Conservation (phyloP, 2,888 invertebrate genomes). For the Ichneumoninae sp. region DNA sequence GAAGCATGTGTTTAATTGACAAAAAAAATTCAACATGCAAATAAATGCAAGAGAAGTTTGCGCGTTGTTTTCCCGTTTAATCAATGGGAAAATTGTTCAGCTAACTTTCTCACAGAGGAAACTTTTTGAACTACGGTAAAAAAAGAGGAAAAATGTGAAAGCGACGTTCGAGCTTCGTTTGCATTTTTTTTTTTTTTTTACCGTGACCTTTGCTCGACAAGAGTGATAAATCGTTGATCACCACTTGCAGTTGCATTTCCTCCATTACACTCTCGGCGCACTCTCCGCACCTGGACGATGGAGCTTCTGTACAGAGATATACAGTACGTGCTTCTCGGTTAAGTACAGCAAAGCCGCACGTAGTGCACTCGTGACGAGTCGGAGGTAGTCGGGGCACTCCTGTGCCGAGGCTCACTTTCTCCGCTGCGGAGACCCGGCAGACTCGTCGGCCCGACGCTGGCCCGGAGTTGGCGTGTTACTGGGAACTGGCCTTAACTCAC, state of each 20-base stretch:
- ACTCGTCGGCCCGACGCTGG: slow-evolving; percentile 38
- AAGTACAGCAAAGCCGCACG: slow-evolving; percentile 48
- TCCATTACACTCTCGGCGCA: slow-evolving; percentile 46
- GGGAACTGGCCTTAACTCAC: slow-evolving; percentile 62
- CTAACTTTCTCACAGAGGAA: neutral
- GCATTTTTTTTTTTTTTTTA: neutral
- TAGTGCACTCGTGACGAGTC: slow-evolving; percentile 51
- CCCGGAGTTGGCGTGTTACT: slow-evolving; percentile 63
- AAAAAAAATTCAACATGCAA: neutral
- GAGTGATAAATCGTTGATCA: slow-evolving; percentile 36
- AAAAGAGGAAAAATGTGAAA: neutral
- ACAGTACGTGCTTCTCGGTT: slow-evolving; percentile 14
- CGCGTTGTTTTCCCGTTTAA: neutral
- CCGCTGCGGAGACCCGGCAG: slow-evolving; percentile 9
- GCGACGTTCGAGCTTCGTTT: neutral
- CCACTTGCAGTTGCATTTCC: slow-evolving; percentile 47
- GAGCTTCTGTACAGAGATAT: slow-evolving; percentile 16
- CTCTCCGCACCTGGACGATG: slow-evolving; percentile 4
- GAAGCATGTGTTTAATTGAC: neutral
- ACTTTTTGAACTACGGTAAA: neutral
- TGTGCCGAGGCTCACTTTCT: slow-evolving; percentile 16
- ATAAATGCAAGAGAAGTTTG: neutral
- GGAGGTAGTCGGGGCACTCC: slow-evolving; percentile 32
- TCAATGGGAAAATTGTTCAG: neutral
- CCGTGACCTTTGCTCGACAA: neutral